A percentile compares a stretch with the other conserved stretches of the same genome.
These are phyloP conservation scores for Tribolium madens DNA, from an alignment of 1,140 invertebrate genomes.

Conservation along the genomic window DNA sequence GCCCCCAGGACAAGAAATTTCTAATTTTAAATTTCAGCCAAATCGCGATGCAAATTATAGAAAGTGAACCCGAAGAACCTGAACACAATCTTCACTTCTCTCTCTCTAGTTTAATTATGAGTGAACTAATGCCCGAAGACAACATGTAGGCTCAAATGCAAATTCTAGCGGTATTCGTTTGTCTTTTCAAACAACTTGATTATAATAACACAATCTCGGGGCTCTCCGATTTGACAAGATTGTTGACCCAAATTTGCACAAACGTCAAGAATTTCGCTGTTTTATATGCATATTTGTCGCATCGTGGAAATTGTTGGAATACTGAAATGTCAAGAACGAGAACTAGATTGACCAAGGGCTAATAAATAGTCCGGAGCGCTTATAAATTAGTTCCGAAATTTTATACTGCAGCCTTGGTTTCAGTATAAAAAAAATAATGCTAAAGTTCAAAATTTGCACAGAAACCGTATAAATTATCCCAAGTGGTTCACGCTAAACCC, in stretches of 20 bases:
- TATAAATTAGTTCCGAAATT: conserved; percentile 5
- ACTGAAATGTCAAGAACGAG: background rate
- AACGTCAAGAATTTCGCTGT: conserved; percentile 7
- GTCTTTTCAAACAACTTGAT: conserved; percentile 20
- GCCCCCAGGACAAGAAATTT: conserved; percentile 15
- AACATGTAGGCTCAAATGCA: conserved; percentile 16
- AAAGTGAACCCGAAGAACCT: background rate
- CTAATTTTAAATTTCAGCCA: conserved; percentile 16
- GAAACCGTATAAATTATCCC: conserved; percentile 11
- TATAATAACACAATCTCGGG: background rate
- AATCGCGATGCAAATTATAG: background rate
- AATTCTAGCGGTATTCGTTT: conserved; percentile 19
- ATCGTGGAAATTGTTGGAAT: background rate
- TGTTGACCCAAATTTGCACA: conserved; percentile 22
- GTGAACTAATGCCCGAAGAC: background rate
- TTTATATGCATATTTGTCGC: conserved; percentile 8
- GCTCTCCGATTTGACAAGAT: background rate
- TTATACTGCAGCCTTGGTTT: background rate
- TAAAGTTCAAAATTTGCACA: conserved; percentile 27
- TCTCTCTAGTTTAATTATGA: conserved; percentile 11
- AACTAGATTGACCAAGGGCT: background rate
- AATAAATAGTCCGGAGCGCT: background rate
- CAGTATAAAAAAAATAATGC: background rate
- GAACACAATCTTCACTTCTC: background rate
- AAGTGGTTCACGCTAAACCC: background rate